Evolutionary conservation across 2,888 invertebrate genomes (phyloP).

Genomic region (Agrochola lychnidis): DNA sequence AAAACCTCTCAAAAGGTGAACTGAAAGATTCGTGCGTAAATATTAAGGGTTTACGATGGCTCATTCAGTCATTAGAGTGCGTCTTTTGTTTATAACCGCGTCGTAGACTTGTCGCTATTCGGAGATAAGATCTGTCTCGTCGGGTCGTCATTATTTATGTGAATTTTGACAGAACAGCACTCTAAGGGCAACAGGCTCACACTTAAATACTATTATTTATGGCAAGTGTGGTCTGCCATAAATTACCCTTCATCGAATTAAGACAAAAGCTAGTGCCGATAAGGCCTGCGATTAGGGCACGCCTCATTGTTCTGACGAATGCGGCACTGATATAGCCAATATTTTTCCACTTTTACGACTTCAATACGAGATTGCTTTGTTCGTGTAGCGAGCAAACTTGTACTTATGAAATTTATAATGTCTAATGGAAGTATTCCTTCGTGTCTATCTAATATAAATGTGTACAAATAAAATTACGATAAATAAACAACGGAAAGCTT

Average conservation of each 20-base stretch:
- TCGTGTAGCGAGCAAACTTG: conserved; percentile 33
- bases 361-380: conserved; percentile 78
- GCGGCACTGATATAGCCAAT: conserved; percentile 83
- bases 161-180: conserved; percentile 87
- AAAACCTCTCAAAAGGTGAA: conserved; percentile 87
- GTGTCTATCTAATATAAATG: conserved; percentile 65
- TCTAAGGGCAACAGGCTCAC: conserved; percentile 73
- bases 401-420: conserved; percentile 58
- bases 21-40: conserved; percentile 88
- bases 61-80: conserved; percentile 88
- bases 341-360: conserved; percentile 85
- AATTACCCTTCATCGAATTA: conserved; percentile 88
- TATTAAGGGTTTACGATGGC: conserved; percentile 88
- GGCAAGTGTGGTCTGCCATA: conserved; percentile 82
- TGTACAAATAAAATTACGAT: conserved; percentile 76
- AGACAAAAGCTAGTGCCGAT: conserved; percentile 88
- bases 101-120: conserved; percentile 82
- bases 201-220: conserved; percentile 88
- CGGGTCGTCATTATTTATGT: conserved; percentile 88
- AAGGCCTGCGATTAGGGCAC: conserved; percentile 84
- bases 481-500: conserved; percentile 85
- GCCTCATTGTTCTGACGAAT: conserved; percentile 84
- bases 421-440: conserved; percentile 59
- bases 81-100: conserved; percentile 87
- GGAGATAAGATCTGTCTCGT: conserved; percentile 85